Percentiles rank a stretch among this genome's conserved stretches.
phyloP scores from a whole-genome alignment of 2,113 vertebrate species.

The Anarrhichthys ocellatus region DNA sequence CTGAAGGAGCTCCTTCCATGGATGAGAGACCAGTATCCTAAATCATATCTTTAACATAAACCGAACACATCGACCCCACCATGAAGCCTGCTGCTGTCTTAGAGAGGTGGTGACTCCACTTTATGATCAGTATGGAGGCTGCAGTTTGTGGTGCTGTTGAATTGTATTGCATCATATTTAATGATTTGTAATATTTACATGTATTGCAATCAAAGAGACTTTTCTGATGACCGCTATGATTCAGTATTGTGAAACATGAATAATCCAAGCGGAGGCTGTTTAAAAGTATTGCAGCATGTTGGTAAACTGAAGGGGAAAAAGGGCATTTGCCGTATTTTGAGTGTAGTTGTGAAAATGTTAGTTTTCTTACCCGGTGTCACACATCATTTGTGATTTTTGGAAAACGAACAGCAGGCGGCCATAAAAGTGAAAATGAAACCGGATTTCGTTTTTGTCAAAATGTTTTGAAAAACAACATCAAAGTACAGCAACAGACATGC shows the following conservation, averaged over 20 bases:
- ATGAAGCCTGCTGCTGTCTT: no score
- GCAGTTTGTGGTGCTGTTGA: background rate
- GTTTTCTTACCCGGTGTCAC: slow-evolving; percentile 1
- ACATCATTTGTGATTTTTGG: slow-evolving; percentile 6
- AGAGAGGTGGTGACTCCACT: background rate
- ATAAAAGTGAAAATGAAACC: background rate
- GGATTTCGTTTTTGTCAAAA: slow-evolving; percentile 6
- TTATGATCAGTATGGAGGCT: background rate
- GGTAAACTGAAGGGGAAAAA: background rate
- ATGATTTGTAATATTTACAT: background rate
- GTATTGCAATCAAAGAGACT: background rate
- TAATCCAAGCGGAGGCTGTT: background rate
- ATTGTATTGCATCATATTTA: background rate
- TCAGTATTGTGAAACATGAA: background rate
- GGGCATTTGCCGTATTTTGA: background rate
- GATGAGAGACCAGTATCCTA: background rate
- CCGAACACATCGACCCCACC: no score
- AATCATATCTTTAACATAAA: background rate
- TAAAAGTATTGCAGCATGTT: background rate
- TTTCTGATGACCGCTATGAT: no score
- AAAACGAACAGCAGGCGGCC: slow-evolving; percentile 2
- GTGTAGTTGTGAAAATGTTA: background rate
- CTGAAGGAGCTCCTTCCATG: background rate
- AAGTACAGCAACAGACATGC: background rate
- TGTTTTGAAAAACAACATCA: background rate